A percentile compares a stretch with the other conserved stretches of the same genome.
phyloP scores from a whole-genome alignment of 2,797 vertebrate genomes.

The Pterois miles region DNA sequence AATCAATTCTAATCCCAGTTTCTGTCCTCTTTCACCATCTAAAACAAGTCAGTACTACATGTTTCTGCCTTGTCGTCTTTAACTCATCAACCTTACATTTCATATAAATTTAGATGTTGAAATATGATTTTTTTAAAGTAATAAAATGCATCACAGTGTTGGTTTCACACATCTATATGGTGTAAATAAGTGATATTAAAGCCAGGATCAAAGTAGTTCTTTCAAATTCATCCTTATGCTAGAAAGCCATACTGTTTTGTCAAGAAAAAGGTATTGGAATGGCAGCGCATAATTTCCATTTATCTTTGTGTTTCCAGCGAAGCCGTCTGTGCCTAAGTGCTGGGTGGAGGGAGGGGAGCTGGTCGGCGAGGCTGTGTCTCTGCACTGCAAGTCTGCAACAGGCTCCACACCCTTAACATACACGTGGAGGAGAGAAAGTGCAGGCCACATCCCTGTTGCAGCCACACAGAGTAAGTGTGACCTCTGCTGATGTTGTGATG shows the following conservation, averaged over 20 bases:
- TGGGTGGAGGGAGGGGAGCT: conserved; percentile 73
- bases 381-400: conserved; percentile 75
- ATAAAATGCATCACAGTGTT: background rate
- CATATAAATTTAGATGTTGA: background rate
- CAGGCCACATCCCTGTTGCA: conserved; percentile 49
- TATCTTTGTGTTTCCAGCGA: conserved; percentile 67
- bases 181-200: background rate
- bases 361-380: conserved; percentile 66
- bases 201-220: background rate
- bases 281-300: background rate
- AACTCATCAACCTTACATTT: background rate
- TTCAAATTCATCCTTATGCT: background rate
- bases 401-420: conserved; percentile 79
- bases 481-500: conserved; percentile 68
- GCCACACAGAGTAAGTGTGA: conserved; percentile 81
- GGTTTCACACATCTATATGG: background rate
- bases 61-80: background rate
- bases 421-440: conserved; percentile 71
- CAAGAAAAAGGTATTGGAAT: background rate
- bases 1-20: background rate
- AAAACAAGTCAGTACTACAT: background rate
- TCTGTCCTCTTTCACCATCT: background rate
- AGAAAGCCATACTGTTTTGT: background rate
- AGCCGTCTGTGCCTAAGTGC: conserved; percentile 79
- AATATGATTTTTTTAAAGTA: background rate